These are phyloP conservation scores for Lasius platythorax DNA, from an alignment of 2,888 invertebrate species.

Conservation along the genomic window DNA sequence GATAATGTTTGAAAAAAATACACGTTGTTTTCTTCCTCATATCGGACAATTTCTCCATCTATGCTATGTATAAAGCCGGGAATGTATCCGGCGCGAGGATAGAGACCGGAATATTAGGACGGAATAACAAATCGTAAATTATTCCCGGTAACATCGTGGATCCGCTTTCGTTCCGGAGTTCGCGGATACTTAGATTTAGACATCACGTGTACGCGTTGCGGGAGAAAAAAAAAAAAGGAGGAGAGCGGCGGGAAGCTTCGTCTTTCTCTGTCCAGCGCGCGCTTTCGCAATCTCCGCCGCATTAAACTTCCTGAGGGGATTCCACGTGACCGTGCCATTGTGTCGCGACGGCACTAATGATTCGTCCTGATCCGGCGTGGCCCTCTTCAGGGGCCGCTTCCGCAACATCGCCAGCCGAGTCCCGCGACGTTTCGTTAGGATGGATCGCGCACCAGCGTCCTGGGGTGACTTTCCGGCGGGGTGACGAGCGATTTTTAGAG, in stretches of 20 bases:
- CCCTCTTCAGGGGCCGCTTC: constrained; percentile 57
- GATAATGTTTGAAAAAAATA: neutral
- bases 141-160: constrained; percentile 75
- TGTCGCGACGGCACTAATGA: constrained; percentile 82
- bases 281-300: constrained; percentile 77
- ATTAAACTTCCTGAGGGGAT: constrained; percentile 83
- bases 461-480: constrained; percentile 37
- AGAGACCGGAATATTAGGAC: constrained; percentile 4
- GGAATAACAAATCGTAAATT: constrained; percentile 78
- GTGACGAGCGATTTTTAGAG: constrained; percentile 3
- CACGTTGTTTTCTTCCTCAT: neutral
- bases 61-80: constrained; percentile 24
- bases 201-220: constrained; percentile 73
- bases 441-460: constrained; percentile 28
- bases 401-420: constrained; percentile 46
- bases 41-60: neutral
- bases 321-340: constrained; percentile 79
- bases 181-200: constrained; percentile 79
- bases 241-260: constrained; percentile 20
- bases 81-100: constrained; percentile 39
- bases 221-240: constrained; percentile 46
- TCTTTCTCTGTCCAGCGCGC: constrained; percentile 42
- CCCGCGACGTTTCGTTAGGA: constrained; percentile 45
- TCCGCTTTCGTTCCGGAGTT: constrained; percentile 78
- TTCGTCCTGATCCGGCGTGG: constrained; percentile 84